Base-by-base conservation (phyloP, 2,888 invertebrate genomes). In the Pseudococcus longispinus region DNA sequence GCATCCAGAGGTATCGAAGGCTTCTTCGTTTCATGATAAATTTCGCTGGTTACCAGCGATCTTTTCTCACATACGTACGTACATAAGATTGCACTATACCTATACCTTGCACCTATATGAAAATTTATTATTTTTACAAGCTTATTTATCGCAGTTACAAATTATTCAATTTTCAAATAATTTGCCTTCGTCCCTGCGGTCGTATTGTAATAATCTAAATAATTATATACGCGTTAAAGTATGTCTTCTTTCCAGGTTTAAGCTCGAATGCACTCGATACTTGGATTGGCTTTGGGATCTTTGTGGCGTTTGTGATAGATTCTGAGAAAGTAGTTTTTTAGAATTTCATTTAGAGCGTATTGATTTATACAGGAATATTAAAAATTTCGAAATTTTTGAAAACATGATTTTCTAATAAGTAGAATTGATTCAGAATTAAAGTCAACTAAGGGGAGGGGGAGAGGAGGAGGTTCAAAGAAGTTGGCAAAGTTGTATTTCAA, bases 111-210 rank as follows among this genome's bases (percentile, higher is more conserved):
- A 80, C 77, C 42, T 32, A 42, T 32, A 42, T 42, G 42, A 80
- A 37, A 80, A 80, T 80, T 80, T 37, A 80, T 80, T 80, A 80
- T 80, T 80, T 84, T 84, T 60, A 60, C 84, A 5, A 8, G 83
- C 44, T 84, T 51, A 84, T 84, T 84, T 84, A 84, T 55, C 32
- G 55, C 84, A 51, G 46, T 83, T 83, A 46, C 44, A 51, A 26
- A 55, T 84, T 84, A 84, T 84, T 84, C 84, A 84, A 84, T 84
- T 84, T 84, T 84, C 60, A 20, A 84, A 60, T 84, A 84, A 84
- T 84, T 84, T 60, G 84, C 84, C 5, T 55, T 29, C 84, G 26
- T 84, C 84, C 84, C 37, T 32, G 84, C 44, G 60, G 84, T 32
- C 20, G 46, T 83, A 83, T 29, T 55, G 51, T 80, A 80, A 80